phyloP scores from a whole-genome alignment of 2,888 invertebrate species.

The Danaus chrysippus region DNA sequence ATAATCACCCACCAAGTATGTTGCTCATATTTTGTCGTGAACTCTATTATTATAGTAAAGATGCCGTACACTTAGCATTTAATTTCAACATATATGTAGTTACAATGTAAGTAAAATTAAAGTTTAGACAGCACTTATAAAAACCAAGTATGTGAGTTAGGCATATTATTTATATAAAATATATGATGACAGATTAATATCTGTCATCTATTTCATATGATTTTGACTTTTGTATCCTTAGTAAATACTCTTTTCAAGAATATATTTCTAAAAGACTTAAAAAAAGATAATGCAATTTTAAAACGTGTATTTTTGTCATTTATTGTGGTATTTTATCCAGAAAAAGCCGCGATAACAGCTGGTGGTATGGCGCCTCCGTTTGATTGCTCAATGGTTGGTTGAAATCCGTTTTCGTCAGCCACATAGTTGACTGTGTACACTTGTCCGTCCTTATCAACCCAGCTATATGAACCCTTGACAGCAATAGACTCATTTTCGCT shows the following conservation, averaged over 20 bases:
- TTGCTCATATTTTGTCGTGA: not conserved
- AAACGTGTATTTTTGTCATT: not conserved
- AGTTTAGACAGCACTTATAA: not conserved
- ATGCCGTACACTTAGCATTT: not conserved
- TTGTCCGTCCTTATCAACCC: constrained; percentile 77
- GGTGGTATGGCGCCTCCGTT: constrained; percentile 60
- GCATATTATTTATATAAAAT: not conserved
- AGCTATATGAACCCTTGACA: constrained; percentile 73
- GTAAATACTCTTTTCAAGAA: constrained; percentile 6
- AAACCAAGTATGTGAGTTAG: not conserved
- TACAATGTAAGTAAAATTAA: not conserved
- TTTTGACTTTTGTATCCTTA: not conserved
- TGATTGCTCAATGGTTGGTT: constrained; percentile 66
- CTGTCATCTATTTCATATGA: no score
- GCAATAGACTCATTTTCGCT: constrained; percentile 72
- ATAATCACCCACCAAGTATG: not conserved
- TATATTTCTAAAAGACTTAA: constrained; percentile 3
- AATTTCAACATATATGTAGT: not conserved
- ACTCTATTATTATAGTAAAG: not conserved
- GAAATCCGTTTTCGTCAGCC: constrained; percentile 76
- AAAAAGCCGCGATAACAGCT: constrained; percentile 54
- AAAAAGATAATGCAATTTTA: not conserved
- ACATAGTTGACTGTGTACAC: constrained; percentile 79
- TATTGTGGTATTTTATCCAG: constrained; percentile 43
- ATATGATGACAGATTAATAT: not conserved